Evolutionary conservation across 2,888 invertebrate species (phyloP).

Genomic region (Hemithea aestivaria): DNA sequence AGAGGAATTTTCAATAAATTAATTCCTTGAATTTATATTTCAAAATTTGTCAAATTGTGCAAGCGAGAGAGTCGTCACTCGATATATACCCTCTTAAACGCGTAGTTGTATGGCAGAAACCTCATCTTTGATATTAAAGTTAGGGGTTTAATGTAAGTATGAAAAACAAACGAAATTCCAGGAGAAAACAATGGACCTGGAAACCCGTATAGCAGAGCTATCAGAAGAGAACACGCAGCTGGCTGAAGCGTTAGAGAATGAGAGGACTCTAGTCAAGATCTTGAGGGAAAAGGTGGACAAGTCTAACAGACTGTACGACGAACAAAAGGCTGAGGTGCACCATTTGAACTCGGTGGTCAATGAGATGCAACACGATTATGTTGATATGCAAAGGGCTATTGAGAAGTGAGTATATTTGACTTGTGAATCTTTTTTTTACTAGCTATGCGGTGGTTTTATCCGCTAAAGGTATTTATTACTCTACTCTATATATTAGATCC

Average conservation of each 20-base stretch:
- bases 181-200: constrained; percentile 61
- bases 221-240: constrained; percentile 73
- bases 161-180: constrained; percentile 32
- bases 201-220: constrained; percentile 66
- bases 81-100: too few relatives aligned
- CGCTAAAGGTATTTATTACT: too few relatives aligned
- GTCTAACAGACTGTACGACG: constrained; percentile 66
- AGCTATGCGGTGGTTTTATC: too few relatives aligned
- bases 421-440: background rate
- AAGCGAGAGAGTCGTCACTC: too few relatives aligned
- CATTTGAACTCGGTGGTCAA: constrained; percentile 60
- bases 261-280: constrained; percentile 72
- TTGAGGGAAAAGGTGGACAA: constrained; percentile 73
- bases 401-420: constrained; percentile 54
- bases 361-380: constrained; percentile 66
- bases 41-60: too few relatives aligned
- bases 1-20: too few relatives aligned
- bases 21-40: too few relatives aligned
- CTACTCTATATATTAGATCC: too few relatives aligned
- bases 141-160: too few relatives aligned
- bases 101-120: too few relatives aligned
- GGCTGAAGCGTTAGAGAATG: constrained; percentile 71
- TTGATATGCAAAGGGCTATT: constrained; percentile 61
- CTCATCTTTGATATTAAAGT: too few relatives aligned
- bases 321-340: constrained; percentile 72